Conservation (phyloP, 2,113 vertebrate genomes). For the Aegypius monachus region DNA sequence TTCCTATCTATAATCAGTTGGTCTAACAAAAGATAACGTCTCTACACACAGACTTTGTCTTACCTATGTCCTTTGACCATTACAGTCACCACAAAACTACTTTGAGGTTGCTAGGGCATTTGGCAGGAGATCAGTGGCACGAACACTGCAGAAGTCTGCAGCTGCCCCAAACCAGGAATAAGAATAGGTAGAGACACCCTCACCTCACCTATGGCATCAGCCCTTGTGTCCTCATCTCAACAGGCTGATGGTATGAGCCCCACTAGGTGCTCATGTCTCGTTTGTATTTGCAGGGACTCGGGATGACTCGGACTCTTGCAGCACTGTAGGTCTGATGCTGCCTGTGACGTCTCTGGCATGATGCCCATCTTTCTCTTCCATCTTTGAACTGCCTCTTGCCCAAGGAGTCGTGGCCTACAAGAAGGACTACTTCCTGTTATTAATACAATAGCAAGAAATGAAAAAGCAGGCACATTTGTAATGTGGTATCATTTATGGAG, state of each 20-base stretch:
- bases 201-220: background rate
- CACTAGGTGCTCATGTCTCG: rapidly evolving
- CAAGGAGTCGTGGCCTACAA: background rate
- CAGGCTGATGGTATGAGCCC: background rate
- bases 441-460: background rate
- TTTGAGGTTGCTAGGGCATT: background rate
- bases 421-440: background rate
- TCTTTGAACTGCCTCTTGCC: background rate
- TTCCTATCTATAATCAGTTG: background rate
- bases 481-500: background rate
- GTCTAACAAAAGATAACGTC: background rate
- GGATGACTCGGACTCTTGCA: background rate
- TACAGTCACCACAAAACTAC: background rate
- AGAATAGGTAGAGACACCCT: background rate
- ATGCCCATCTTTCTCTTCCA: background rate
- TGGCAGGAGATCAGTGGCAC: background rate
- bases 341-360: background rate
- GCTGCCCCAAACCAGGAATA: background rate
- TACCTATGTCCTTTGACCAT: background rate
- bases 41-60: background rate
- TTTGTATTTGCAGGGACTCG: background rate
- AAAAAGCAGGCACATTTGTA: background rate
- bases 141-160: background rate
- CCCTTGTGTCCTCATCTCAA: background rate
- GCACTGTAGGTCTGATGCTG: background rate